phyloP scores from a whole-genome alignment of 2,113 vertebrate species.

The Manacus vitellinus region DNA sequence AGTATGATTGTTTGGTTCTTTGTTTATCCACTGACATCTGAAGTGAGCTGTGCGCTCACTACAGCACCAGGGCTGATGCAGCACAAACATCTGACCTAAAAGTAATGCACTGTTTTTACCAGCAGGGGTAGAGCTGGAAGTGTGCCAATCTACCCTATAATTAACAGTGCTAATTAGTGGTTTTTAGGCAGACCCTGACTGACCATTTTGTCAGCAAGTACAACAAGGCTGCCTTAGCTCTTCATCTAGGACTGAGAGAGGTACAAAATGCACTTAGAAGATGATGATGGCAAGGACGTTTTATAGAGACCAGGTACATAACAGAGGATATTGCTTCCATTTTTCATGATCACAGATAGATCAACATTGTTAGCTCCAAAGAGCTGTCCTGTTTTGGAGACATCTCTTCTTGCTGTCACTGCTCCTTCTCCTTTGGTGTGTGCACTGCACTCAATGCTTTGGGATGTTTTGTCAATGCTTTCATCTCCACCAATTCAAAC shows the following conservation, averaged over 20 bases:
- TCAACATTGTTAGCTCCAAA: not conserved
- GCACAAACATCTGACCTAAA: not conserved
- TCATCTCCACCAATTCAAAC: slow-evolving; percentile 1
- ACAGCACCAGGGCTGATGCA: not conserved
- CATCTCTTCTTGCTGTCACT: not conserved
- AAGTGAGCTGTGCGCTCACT: not conserved
- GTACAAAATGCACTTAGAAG: not conserved
- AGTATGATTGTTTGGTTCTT: not conserved
- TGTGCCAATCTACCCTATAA: not conserved
- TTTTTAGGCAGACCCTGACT: not conserved
- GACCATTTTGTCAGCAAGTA: not conserved
- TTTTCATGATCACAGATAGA: slow-evolving; percentile 26
- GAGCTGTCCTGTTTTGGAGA: not conserved
- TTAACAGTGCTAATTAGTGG: not conserved
- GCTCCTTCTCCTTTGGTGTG: not conserved
- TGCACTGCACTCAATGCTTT: not conserved
- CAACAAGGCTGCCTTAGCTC: not conserved
- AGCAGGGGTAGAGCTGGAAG: not conserved
- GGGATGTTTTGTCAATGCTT: not conserved
- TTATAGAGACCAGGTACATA: not conserved
- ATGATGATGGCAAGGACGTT: not conserved
- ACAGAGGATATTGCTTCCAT: slow-evolving; percentile 10
- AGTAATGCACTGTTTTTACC: not conserved
- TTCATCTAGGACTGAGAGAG: not conserved
- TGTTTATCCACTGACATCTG: not conserved